Evolutionary conservation across 2,888 invertebrate species (phyloP).

Genomic region (Lasius fuliginosus): DNA sequence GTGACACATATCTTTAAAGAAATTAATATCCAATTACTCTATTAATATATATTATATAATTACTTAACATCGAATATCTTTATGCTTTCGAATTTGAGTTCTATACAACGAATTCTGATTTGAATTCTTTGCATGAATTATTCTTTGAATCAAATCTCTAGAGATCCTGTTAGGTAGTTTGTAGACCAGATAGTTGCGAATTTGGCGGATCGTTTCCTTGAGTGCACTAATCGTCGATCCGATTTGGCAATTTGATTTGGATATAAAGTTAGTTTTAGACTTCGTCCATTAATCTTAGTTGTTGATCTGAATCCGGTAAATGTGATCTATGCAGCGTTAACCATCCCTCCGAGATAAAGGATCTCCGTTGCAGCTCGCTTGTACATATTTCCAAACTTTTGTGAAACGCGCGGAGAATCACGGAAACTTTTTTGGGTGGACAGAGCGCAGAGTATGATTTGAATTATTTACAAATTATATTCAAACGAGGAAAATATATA

Average conservation of each 20-base stretch:
- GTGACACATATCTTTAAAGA: background rate
- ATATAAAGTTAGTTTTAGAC: conserved; percentile 50
- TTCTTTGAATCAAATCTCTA: background rate
- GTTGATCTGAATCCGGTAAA: conserved; percentile 54
- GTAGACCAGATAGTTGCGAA: background rate
- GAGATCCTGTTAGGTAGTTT: background rate
- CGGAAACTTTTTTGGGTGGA: conserved; percentile 12
- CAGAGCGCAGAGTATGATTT: conserved; percentile 2
- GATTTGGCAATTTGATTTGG: conserved; percentile 45
- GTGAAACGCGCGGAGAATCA: background rate
- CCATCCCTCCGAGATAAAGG: conserved; percentile 34
- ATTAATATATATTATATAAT: background rate
- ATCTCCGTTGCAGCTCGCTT: conserved; percentile 14
- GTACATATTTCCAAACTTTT: conserved; percentile 18
- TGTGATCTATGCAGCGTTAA: conserved; percentile 45
- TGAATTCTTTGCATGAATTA: background rate
- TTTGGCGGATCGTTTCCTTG: conserved; percentile 7
- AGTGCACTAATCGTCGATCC: conserved; percentile 3
- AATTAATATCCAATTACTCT: background rate
- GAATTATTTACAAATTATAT: conserved; percentile 51
- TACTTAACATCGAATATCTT: background rate
- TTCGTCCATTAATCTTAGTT: conserved; percentile 56
- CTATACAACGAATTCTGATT: background rate
- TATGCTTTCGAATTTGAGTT: background rate
- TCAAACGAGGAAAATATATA: conserved; percentile 12